A percentile compares a stretch with the other conserved stretches of the same genome.
These are phyloP conservation scores for Pseudotriccus pelzelni DNA, from an alignment of 2,797 vertebrate species.

Conservation along the genomic window DNA sequence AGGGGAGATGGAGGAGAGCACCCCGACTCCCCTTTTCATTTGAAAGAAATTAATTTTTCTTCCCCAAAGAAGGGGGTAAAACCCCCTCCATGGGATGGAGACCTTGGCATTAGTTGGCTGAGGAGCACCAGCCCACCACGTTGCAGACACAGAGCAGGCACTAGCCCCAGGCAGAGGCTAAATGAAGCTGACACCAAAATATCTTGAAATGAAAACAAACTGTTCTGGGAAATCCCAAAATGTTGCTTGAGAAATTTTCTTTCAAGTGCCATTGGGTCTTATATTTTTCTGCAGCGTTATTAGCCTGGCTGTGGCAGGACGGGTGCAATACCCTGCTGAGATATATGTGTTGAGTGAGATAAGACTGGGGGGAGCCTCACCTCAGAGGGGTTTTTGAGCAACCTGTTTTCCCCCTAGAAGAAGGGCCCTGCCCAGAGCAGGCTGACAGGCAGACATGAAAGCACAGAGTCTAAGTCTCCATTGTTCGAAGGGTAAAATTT, in stretches of 20 bases:
- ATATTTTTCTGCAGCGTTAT: background rate
- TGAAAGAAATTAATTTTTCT: background rate
- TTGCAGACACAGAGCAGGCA: background rate
- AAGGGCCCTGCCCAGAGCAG: background rate
- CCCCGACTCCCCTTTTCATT: background rate
- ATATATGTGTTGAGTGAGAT: background rate
- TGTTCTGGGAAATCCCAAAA: background rate
- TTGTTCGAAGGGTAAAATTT: background rate
- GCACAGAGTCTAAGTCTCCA: accelerated
- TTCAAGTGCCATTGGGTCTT: background rate
- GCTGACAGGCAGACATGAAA: background rate
- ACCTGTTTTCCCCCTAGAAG: accelerated
- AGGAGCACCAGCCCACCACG: background rate
- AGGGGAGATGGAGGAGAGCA: accelerated
- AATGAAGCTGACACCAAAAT: slow-evolving; percentile 20
- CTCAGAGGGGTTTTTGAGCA: background rate
- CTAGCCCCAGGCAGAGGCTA: background rate
- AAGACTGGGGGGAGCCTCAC: accelerated
- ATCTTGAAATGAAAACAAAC: slow-evolving; percentile 11
- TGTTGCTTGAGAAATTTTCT: background rate
- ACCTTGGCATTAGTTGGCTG: background rate
- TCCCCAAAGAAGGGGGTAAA: background rate
- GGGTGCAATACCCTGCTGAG: accelerated
- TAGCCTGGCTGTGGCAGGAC: background rate
- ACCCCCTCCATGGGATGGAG: background rate